Conservation (phyloP, 1,140 invertebrate genomes). For the Ylistrum balloti region DNA sequence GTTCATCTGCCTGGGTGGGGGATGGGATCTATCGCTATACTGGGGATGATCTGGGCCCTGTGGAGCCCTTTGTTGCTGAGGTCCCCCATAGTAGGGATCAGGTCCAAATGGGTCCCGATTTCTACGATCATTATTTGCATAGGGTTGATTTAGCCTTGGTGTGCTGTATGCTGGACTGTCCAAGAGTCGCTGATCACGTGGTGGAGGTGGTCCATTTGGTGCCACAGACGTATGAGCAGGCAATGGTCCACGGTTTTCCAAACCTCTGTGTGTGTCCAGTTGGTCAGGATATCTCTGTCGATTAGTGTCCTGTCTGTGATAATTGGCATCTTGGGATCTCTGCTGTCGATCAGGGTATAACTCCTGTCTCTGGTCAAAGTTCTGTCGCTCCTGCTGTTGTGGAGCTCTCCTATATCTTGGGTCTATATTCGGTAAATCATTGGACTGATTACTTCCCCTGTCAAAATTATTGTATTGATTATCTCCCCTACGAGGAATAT, state of each 20-base stretch:
- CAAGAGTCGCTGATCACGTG: background rate
- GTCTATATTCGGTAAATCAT: background rate
- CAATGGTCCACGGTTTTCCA: background rate
- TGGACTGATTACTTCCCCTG: background rate
- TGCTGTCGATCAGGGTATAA: background rate
- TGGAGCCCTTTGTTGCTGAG: background rate
- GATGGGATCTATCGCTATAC: background rate
- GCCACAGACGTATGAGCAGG: background rate
- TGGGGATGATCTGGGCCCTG: background rate
- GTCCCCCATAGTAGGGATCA: background rate
- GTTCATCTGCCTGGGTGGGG: background rate
- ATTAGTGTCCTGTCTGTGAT: background rate
- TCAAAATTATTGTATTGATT: background rate
- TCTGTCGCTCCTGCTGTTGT: background rate
- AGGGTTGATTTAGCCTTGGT: slow-evolving; percentile 12
- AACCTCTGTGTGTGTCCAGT: background rate
- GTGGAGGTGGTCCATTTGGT: background rate
- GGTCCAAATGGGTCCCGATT: background rate
- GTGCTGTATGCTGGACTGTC: background rate
- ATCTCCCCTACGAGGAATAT: background rate
- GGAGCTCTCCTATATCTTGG: background rate
- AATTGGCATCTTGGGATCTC: background rate
- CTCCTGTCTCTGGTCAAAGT: background rate
- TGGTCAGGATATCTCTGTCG: background rate
- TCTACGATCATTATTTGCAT: background rate